A percentile compares a stretch with the other conserved stretches of the same genome.
Evolutionary conservation across 2,797 vertebrate genomes (phyloP).

Genomic region (Thripadectes ignobilis): DNA sequence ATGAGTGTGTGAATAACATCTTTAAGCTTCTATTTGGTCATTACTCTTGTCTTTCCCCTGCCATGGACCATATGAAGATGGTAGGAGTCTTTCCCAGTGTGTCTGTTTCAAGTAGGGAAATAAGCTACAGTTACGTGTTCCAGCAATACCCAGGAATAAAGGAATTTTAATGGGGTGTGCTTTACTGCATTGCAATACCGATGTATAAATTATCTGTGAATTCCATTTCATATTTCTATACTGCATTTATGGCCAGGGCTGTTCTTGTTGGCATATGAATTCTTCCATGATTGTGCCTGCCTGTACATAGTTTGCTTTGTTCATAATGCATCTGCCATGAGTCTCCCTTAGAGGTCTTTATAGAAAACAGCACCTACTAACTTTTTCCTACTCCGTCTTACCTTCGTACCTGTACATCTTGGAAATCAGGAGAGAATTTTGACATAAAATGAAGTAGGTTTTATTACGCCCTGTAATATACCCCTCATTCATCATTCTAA

Average conservation of each 20-base stretch:
- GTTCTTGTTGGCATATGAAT: neutral
- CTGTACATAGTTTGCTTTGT: neutral
- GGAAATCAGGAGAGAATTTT: neutral
- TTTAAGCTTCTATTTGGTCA: neutral
- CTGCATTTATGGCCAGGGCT: neutral
- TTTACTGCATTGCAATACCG: neutral
- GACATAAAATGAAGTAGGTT: neutral
- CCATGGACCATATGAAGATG: no score
- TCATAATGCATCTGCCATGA: neutral
- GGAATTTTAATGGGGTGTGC: neutral
- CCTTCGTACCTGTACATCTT: neutral
- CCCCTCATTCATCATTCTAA: fast-evolving
- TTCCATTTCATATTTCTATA: neutral
- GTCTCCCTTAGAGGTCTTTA: neutral
- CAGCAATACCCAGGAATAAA: neutral
- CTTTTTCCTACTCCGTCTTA: neutral
- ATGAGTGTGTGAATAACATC: neutral
- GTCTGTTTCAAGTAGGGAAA: neutral
- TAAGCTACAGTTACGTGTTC: neutral
- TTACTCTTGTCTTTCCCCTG: neutral
- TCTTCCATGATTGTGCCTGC: neutral
- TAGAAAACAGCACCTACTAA: neutral
- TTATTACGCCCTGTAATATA: neutral
- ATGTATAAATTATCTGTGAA: neutral
- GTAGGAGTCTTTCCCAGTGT: neutral